These are phyloP conservation scores for Tuberolachnus salignus DNA, from an alignment of 2,888 invertebrate species.

Conservation along the genomic window DNA sequence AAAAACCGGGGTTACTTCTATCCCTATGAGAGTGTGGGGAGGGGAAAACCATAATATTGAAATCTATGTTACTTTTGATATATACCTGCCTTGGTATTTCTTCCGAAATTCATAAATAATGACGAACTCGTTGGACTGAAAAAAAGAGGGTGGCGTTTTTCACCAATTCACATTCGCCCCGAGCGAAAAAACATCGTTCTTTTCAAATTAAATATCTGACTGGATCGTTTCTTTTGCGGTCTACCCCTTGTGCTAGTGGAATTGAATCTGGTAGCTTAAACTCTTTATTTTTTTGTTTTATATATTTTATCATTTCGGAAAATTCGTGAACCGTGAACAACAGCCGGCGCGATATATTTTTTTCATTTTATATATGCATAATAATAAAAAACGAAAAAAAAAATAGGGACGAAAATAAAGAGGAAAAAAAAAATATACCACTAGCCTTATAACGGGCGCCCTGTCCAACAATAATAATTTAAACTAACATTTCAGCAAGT, in stretches of 20 bases:
- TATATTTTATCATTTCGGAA: slow-evolving; percentile 15
- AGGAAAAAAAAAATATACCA: no score
- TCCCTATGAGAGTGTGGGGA: no score
- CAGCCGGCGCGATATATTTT: slow-evolving; percentile 29
- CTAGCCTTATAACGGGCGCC: not conserved
- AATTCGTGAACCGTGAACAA: slow-evolving; percentile 30
- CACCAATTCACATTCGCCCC: slow-evolving; percentile 20
- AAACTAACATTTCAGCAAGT: not conserved
- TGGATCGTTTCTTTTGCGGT: slow-evolving; percentile 37
- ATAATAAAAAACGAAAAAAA: not conserved
- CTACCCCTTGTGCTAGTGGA: slow-evolving; percentile 21
- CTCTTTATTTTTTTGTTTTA: not conserved
- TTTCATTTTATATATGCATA: not conserved
- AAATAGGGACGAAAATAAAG: not conserved
- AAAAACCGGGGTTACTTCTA: not conserved
- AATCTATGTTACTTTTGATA: slow-evolving; percentile 33
- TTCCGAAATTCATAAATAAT: slow-evolving; percentile 46
- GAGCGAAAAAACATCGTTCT: slow-evolving; percentile 42
- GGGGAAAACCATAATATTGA: slow-evolving; percentile 19
- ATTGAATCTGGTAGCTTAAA: slow-evolving; percentile 23
- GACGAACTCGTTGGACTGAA: slow-evolving; percentile 13
- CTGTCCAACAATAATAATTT: not conserved
- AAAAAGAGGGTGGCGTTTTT: slow-evolving; percentile 37
- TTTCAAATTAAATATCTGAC: slow-evolving; percentile 43
- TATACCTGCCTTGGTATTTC: slow-evolving; percentile 7